phyloP scores from a whole-genome alignment of 2,888 invertebrate genomes.

The Leucozona laternaria region DNA sequence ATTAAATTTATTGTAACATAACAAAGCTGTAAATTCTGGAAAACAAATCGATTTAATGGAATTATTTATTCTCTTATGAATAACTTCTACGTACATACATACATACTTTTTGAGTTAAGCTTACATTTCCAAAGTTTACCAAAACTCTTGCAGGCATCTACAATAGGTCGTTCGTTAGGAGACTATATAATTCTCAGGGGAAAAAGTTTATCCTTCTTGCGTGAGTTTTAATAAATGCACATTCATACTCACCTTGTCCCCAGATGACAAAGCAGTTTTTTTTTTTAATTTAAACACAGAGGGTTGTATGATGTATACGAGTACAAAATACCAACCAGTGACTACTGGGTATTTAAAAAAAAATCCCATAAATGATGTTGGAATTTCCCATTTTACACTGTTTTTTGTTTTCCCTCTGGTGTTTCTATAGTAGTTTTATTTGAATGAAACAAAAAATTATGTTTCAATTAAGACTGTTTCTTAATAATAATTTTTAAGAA shows the following conservation, averaged over 20 bases:
- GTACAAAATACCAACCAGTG: not conserved
- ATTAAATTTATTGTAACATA: conserved; percentile 22
- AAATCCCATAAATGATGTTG: not conserved
- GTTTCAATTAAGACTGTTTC: too few relatives aligned
- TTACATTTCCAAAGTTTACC: conserved; percentile 9
- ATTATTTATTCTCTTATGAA: conserved; percentile 31
- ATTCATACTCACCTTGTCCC: not conserved
- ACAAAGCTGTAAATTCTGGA: not conserved
- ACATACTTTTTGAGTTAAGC: not conserved
- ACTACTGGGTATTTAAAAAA: not conserved
- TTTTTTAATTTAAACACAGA: not conserved
- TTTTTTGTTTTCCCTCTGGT: not conserved
- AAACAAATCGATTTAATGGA: conserved; percentile 52
- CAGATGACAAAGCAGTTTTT: not conserved
- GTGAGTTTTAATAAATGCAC: not conserved
- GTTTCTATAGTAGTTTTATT: not conserved
- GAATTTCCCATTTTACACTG: not conserved
- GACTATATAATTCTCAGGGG: conserved; percentile 4
- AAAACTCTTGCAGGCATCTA: not conserved
- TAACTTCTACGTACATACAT: not conserved
- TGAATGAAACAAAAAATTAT: not conserved
- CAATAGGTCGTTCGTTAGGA: conserved; percentile 42
- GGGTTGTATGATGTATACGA: too few relatives aligned
- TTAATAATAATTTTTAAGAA: too few relatives aligned
- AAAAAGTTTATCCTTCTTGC: conserved; percentile 32